Evolutionary conservation across 53 echinoderm and acorn worm genomes (phyloP).

Genomic region (Holothuria leucospilota): DNA sequence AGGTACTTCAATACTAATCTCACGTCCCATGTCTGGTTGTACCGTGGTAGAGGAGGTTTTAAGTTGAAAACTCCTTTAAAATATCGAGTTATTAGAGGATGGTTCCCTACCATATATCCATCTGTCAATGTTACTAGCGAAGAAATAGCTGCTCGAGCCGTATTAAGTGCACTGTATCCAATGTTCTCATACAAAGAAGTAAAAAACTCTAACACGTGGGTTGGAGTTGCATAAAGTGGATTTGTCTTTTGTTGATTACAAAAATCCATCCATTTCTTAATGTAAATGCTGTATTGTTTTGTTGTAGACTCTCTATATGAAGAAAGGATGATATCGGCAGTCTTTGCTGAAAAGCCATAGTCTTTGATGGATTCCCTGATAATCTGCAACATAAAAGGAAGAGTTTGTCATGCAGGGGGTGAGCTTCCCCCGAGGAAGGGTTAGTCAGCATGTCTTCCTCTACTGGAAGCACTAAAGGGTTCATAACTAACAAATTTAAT

Average conservation of each 20-base stretch:
- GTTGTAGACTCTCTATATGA: background rate
- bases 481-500: too few relatives aligned
- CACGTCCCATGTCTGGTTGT: background rate
- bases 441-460: too few relatives aligned
- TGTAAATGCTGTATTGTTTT: too few relatives aligned
- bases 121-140: background rate
- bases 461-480: too few relatives aligned
- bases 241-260: background rate
- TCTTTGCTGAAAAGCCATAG: too few relatives aligned
- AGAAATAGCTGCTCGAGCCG: background rate
- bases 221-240: background rate
- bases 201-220: background rate
- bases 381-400: too few relatives aligned
- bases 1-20: background rate
- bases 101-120: background rate
- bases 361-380: too few relatives aligned
- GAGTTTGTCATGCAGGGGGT: too few relatives aligned
- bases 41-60: conserved; percentile 2
- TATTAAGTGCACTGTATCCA: conserved; percentile 1
- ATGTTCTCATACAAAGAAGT: background rate
- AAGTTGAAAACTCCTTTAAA: conserved; percentile 7
- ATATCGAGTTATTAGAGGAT: too few relatives aligned
- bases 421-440: too few relatives aligned
- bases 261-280: background rate
- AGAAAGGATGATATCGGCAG: too few relatives aligned